These are phyloP conservation scores for Ramazzottius varieornatus DNA, from an alignment of 2,888 invertebrate genomes.

Conservation along the genomic window DNA sequence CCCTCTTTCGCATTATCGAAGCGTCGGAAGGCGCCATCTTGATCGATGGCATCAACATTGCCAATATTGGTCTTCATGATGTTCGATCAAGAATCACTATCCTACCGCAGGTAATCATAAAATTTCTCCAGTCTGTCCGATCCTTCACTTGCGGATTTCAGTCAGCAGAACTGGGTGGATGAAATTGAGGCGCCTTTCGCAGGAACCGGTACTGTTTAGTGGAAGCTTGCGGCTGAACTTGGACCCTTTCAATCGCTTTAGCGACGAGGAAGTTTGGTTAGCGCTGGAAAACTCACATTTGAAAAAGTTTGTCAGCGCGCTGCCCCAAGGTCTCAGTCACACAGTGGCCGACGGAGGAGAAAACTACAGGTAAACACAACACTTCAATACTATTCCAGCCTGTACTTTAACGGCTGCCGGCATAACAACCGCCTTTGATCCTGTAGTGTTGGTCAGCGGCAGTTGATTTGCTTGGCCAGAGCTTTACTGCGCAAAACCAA, in stretches of 20 bases:
- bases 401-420: no score
- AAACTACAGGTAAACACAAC: conserved; percentile 32
- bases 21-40: conserved; percentile 12
- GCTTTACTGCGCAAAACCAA: conserved; percentile 23
- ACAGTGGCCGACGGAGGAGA: conserved; percentile 72
- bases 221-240: conserved; percentile 67
- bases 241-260: conserved; percentile 54
- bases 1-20: conserved; percentile 18
- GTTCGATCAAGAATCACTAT: conserved; percentile 17
- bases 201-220: conserved; percentile 82
- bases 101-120: conserved; percentile 15
- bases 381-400: neutral
- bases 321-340: conserved; percentile 48
- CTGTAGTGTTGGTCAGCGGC: conserved; percentile 25
- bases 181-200: neutral
- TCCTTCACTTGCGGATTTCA: no score
- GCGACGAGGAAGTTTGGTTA: conserved; percentile 60
- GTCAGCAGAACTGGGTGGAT: no score
- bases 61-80: conserved; percentile 16
- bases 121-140: no score
- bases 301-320: conserved; percentile 48
- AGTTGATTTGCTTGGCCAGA: conserved; percentile 24
- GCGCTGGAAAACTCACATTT: conserved; percentile 69
- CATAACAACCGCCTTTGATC: no score
- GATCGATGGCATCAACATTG: conserved; percentile 17